These are phyloP conservation scores for Stegostoma tigrinum DNA, from an alignment of 2,113 vertebrate genomes.

Conservation along the genomic window DNA sequence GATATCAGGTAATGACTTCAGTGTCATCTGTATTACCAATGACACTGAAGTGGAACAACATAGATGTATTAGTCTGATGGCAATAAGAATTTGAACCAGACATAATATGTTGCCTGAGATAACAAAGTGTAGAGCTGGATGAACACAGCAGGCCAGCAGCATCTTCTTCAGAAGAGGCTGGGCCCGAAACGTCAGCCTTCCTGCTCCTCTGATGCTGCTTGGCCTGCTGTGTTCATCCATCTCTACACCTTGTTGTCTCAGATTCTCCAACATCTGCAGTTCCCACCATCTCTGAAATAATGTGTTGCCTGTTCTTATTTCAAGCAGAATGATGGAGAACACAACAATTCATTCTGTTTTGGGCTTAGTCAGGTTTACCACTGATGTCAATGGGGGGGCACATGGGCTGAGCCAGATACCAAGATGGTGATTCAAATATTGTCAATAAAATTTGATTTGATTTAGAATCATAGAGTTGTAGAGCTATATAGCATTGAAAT, in stretches of 20 bases:
- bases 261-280: too few species aligned
- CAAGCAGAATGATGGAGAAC: not conserved
- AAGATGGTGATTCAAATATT: not conserved
- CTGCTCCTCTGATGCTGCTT: too few species aligned
- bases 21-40: not conserved
- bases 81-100: not conserved
- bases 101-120: not conserved
- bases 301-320: not conserved
- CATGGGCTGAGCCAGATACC: not conserved
- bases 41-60: not conserved
- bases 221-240: too few species aligned
- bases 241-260: too few species aligned
- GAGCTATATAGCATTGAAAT: too few species aligned
- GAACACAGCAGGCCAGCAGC: too few species aligned
- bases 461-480: too few species aligned
- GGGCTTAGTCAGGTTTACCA: not conserved
- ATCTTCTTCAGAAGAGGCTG: too few species aligned
- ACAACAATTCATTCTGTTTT: not conserved
- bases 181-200: too few species aligned
- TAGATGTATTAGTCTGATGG: not conserved
- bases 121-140: too few species aligned
- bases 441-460: not conserved
- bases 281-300: too few species aligned
- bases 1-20: not conserved
- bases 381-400: not conserved